Percentiles rank a stretch among this genome's conserved stretches.
These are phyloP conservation scores for Caenorhabditis sinica DNA, from an alignment of 2,888 invertebrate species.

Conservation along the genomic window DNA sequence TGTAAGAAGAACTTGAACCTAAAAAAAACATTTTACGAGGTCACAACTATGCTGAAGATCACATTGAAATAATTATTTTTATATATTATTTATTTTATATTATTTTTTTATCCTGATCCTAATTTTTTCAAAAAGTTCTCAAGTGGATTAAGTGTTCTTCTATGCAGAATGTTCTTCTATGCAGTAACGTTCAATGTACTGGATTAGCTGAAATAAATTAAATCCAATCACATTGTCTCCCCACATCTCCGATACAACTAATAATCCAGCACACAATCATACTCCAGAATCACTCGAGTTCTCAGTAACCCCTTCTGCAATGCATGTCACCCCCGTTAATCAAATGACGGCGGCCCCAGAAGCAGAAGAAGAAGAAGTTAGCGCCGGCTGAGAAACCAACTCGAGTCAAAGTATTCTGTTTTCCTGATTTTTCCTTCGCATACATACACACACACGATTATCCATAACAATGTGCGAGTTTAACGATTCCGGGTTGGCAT, in stretches of 20 bases:
- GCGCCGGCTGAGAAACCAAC: slow-evolving; percentile 4
- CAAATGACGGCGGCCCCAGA: slow-evolving; percentile 1
- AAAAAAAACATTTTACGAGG: too few relatives aligned
- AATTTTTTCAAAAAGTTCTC: too few relatives aligned
- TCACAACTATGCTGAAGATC: too few relatives aligned
- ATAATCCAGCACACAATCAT: neutral
- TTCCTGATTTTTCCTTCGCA: neutral
- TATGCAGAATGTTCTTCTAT: neutral
- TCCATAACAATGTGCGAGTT: slow-evolving; percentile 33
- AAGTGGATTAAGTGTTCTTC: too few relatives aligned
- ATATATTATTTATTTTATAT: too few relatives aligned
- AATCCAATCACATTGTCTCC: neutral
- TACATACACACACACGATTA: neutral
- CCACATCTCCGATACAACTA: neutral
- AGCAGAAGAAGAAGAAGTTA: neutral
- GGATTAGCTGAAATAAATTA: neutral
- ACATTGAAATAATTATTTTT: too few relatives aligned
- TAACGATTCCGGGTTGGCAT: slow-evolving; percentile 35
- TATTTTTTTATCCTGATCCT: too few relatives aligned
- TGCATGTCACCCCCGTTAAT: slow-evolving; percentile 8
- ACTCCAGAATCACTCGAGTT: slow-evolving; percentile 19
- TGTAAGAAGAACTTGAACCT: neutral
- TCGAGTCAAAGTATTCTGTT: neutral
- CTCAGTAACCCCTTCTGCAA: slow-evolving; percentile 9
- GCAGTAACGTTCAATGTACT: neutral